These are phyloP conservation scores for Carassius gibelio DNA, from an alignment of 2,113 vertebrate species.

Conservation along the genomic window DNA sequence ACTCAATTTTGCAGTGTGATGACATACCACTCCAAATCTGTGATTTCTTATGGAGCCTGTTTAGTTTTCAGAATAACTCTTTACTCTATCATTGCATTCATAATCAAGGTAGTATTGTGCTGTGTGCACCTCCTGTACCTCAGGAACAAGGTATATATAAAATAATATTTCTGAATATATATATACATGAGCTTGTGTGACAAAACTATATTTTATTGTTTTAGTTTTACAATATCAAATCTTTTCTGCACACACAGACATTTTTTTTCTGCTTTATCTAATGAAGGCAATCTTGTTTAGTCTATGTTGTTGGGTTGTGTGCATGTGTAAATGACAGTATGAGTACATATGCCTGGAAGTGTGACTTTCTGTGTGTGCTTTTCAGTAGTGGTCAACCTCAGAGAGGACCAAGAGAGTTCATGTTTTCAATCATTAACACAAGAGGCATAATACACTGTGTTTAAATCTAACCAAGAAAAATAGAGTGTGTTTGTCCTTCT, in stretches of 20 bases:
- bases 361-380: constrained; percentile 18
- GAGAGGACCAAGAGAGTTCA: constrained; percentile 45
- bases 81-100: constrained; percentile 8
- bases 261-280: not conserved
- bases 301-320: not conserved
- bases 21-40: constrained; percentile 28
- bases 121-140: not conserved
- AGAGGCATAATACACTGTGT: constrained; percentile 50
- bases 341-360: not conserved
- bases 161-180: not conserved
- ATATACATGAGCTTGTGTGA: not conserved
- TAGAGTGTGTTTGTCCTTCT: constrained; percentile 45
- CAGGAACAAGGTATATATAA: not conserved
- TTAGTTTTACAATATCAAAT: no score
- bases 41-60: constrained; percentile 31
- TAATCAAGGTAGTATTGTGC: not conserved
- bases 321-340: not conserved
- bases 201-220: no score
- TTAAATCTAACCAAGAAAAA: constrained; percentile 64
- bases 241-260: not conserved
- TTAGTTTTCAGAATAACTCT: not conserved
- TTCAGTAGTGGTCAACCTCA: not conserved
- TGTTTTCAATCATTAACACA: constrained; percentile 66
- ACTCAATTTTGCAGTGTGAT: not conserved
- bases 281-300: not conserved